A percentile compares a stretch with the other conserved stretches of the same genome.
Conservation (phyloP, 2,888 invertebrate species). For the Leucophenga maculata region DNA sequence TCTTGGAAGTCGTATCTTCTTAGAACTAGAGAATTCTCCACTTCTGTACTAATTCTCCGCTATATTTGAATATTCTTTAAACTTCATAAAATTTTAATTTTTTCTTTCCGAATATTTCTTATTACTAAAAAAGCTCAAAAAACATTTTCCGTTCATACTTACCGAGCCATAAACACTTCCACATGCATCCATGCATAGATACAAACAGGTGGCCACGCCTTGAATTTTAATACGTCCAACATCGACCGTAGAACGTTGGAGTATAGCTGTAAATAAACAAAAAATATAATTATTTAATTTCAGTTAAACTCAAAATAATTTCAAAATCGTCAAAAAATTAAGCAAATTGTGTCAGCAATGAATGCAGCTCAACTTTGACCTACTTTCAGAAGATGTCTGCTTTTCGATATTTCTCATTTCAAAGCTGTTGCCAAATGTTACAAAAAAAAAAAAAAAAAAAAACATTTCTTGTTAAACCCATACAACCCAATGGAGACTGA, state of each 20-base stretch:
- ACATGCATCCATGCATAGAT: slow-evolving; percentile 91
- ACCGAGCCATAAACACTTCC: slow-evolving; percentile 91
- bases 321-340: slow-evolving; percentile 1
- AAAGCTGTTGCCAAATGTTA: background rate
- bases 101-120: no score
- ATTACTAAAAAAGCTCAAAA: no score
- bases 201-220: slow-evolving; percentile 89
- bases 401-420: no score
- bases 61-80: no score
- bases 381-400: background rate
- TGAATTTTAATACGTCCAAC: slow-evolving; percentile 90
- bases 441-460: background rate
- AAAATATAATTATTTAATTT: slow-evolving; percentile 28
- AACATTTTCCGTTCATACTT: slow-evolving; percentile 73
- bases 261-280: slow-evolving; percentile 76
- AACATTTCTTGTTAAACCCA: background rate
- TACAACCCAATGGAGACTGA: background rate
- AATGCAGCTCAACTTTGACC: slow-evolving; percentile 1
- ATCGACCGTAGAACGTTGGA: slow-evolving; percentile 80
- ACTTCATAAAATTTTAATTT: no score
- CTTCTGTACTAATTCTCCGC: no score
- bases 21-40: no score
- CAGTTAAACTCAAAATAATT: slow-evolving; percentile 45
- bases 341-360: slow-evolving; percentile 29
- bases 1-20: no score